phyloP scores from a whole-genome alignment of 1,140 invertebrate genomes.

The Frieseomelitta varia region DNA sequence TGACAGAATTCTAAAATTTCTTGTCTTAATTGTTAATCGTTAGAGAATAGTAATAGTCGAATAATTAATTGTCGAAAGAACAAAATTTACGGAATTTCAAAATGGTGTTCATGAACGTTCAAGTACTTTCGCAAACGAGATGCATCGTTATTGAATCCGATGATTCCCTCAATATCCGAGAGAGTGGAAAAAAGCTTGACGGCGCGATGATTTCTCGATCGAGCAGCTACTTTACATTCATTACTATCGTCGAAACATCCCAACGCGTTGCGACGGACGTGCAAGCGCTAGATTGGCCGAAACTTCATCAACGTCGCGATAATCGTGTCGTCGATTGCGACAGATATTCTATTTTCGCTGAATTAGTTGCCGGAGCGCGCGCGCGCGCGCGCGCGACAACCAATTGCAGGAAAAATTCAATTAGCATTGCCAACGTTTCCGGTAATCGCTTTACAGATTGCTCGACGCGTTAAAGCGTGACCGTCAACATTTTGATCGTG shows the following conservation, averaged over 20 bases:
- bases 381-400: slow-evolving; percentile 17
- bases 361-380: slow-evolving; percentile 40
- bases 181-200: background rate
- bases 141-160: background rate
- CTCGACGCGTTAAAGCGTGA: background rate
- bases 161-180: background rate
- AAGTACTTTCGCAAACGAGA: background rate
- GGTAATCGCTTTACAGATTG: slow-evolving; percentile 41
- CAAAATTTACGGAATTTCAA: too few species aligned
- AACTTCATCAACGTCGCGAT: slow-evolving; percentile 65
- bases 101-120: too few species aligned
- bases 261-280: slow-evolving; percentile 1
- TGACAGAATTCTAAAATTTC: too few species aligned
- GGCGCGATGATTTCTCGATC: background rate
- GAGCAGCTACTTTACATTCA: slow-evolving; percentile 49
- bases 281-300: slow-evolving; percentile 48
- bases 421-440: slow-evolving; percentile 30
- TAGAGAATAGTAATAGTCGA: too few species aligned
- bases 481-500: background rate
- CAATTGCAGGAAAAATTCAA: slow-evolving; percentile 47
- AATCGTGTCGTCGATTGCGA: slow-evolving; percentile 56
- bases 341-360: slow-evolving; percentile 62
- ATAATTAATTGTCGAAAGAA: too few species aligned
- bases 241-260: slow-evolving; percentile 3
- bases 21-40: too few species aligned